Conservation (phyloP, 2,113 vertebrate species). For the Mystacornis crossleyi region DNA sequence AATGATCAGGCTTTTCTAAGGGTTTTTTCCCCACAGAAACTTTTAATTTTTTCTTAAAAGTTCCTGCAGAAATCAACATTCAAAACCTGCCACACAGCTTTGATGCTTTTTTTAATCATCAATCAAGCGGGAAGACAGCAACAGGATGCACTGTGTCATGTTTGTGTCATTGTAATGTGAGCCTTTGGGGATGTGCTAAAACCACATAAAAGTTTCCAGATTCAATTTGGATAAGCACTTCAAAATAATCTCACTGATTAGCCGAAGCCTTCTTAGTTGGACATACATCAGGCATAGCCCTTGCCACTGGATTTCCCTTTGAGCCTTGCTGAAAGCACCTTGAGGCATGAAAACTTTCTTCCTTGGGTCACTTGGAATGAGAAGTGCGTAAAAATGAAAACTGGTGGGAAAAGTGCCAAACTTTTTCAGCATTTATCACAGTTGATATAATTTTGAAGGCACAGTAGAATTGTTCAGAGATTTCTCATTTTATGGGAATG, state of each 20-base stretch:
- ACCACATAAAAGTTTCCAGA: background rate
- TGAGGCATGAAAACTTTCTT: background rate
- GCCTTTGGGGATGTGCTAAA: background rate
- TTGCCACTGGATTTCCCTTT: background rate
- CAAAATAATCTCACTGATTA: background rate
- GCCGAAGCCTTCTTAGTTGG: background rate
- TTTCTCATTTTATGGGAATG: background rate
- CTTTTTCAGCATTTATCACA: background rate
- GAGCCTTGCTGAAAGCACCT: background rate
- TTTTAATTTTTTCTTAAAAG: background rate
- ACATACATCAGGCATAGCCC: background rate
- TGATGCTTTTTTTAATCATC: background rate
- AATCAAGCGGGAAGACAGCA: background rate
- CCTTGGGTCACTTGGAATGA: background rate
- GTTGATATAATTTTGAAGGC: background rate
- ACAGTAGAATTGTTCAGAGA: background rate
- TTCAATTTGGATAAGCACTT: background rate
- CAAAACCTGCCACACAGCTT: background rate
- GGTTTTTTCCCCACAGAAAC: background rate
- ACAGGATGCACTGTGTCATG: background rate
- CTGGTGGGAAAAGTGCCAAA: background rate
- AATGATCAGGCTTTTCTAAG: background rate
- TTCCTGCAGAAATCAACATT: background rate
- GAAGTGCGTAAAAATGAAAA: background rate
- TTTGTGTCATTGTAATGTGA: background rate